These are phyloP conservation scores for Achroia grisella DNA, from an alignment of 1,140 invertebrate genomes.

Conservation along the genomic window DNA sequence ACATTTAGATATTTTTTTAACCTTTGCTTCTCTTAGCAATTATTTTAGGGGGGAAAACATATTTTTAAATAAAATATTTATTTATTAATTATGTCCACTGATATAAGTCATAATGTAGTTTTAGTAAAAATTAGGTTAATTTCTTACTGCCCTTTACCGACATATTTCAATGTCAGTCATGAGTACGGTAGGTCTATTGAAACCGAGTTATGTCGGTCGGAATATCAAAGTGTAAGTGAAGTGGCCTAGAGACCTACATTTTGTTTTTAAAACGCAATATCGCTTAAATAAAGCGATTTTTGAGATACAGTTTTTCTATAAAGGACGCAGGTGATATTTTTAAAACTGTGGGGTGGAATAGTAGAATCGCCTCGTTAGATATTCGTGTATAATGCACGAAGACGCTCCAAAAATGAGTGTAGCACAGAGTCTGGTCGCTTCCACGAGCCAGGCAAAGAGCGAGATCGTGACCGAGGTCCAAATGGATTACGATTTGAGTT, in stretches of 20 bases:
- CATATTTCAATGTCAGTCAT: constrained; percentile 73
- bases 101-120: constrained; percentile 59
- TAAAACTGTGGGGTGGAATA: constrained; percentile 30
- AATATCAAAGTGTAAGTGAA: constrained; percentile 72
- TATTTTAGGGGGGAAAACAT: not conserved
- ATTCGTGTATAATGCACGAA: constrained; percentile 63
- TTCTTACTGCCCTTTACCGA: constrained; percentile 69
- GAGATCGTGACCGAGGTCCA: constrained; percentile 50
- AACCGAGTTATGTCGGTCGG: constrained; percentile 62
- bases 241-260: constrained; percentile 73
- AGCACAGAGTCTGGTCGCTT: constrained; percentile 60
- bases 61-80: not conserved
- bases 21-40: not conserved
- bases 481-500: constrained; percentile 44
- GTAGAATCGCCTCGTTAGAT: constrained; percentile 45
- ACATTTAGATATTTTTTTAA: constrained; percentile 20
- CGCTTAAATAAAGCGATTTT: constrained; percentile 42
- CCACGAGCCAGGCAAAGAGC: constrained; percentile 59
- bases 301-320: constrained; percentile 39
- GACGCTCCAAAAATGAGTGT: constrained; percentile 70
- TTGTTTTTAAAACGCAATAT: constrained; percentile 58
- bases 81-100: constrained; percentile 11
- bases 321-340: constrained; percentile 34
- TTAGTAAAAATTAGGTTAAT: constrained; percentile 61
- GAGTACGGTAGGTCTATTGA: constrained; percentile 67